phyloP scores from a whole-genome alignment of 2,888 invertebrate genomes.

The Acronicta psi region DNA sequence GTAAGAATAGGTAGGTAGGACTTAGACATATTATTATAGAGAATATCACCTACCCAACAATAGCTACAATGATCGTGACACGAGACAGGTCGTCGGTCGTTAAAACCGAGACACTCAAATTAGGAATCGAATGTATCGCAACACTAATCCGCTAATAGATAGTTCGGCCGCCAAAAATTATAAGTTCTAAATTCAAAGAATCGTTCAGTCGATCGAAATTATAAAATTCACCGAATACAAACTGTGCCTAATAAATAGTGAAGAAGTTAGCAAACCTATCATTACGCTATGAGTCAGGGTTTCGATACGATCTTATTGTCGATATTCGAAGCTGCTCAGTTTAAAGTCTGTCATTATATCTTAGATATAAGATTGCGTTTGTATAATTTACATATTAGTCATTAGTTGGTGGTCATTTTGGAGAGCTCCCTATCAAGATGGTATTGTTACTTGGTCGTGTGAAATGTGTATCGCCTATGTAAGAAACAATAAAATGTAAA shows the following conservation, averaged over 20 bases:
- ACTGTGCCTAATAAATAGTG: constrained; percentile 72
- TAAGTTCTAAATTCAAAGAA: constrained; percentile 66
- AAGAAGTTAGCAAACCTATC: constrained; percentile 70
- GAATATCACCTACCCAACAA: no score
- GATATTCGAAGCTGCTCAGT: constrained; percentile 53
- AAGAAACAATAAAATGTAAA: no score
- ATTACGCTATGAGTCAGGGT: constrained; percentile 76
- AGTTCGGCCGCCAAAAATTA: constrained; percentile 57
- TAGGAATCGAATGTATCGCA: constrained; percentile 43
- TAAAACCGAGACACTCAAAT: constrained; percentile 37
- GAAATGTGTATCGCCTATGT: no score
- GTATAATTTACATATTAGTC: constrained; percentile 57
- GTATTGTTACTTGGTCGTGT: constrained; percentile 12
- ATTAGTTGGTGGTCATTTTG: constrained; percentile 50
- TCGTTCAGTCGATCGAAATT: constrained; percentile 57
- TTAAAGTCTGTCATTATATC: constrained; percentile 64
- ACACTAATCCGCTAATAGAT: constrained; percentile 57
- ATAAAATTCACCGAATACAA: constrained; percentile 73
- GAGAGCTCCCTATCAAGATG: constrained; percentile 53
- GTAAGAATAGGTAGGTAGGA: no score
- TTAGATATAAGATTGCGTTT: constrained; percentile 54
- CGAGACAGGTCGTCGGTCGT: constrained; percentile 6
- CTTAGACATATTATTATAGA: no score
- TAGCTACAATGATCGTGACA: no score
- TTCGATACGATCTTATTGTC: constrained; percentile 65